These are phyloP conservation scores for Astur gentilis DNA, from an alignment of 2,113 vertebrate genomes.

Conservation along the genomic window DNA sequence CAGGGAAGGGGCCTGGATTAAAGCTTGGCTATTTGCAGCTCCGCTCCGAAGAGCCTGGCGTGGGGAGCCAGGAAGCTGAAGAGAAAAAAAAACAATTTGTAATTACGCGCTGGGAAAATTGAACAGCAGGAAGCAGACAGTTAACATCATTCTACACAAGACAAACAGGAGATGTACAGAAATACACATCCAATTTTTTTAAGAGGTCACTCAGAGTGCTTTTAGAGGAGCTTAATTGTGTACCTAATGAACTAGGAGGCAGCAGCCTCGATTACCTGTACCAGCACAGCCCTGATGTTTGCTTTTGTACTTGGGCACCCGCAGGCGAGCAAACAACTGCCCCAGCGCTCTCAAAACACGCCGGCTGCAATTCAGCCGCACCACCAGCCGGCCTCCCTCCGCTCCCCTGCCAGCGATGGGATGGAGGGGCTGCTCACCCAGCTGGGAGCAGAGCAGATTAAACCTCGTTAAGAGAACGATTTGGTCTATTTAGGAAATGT, in stretches of 20 bases:
- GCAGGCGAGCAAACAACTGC: neutral
- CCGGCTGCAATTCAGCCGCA: neutral
- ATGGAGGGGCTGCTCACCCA: neutral
- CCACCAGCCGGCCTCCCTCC: neutral
- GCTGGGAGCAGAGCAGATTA: neutral
- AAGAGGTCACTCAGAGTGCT: neutral
- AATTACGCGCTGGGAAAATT: neutral
- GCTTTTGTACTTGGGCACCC: neutral
- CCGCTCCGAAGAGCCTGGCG: neutral
- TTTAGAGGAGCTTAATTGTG: neutral
- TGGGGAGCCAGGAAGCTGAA: neutral
- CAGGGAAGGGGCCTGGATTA: neutral
- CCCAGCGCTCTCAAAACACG: accelerated
- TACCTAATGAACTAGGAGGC: neutral
- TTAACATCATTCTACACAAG: neutral
- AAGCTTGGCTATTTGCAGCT: neutral
- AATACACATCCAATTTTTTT: neutral
- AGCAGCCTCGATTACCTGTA: conserved; percentile 6
- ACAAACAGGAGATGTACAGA: neutral
- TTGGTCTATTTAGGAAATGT: neutral
- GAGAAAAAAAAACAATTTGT: neutral
- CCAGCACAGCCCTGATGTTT: neutral
- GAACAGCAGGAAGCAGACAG: conserved; percentile 23
- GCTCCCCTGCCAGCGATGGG: neutral
- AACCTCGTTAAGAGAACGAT: neutral